phyloP scores from a whole-genome alignment of 2,113 vertebrate genomes.

The Mobula birostris region DNA sequence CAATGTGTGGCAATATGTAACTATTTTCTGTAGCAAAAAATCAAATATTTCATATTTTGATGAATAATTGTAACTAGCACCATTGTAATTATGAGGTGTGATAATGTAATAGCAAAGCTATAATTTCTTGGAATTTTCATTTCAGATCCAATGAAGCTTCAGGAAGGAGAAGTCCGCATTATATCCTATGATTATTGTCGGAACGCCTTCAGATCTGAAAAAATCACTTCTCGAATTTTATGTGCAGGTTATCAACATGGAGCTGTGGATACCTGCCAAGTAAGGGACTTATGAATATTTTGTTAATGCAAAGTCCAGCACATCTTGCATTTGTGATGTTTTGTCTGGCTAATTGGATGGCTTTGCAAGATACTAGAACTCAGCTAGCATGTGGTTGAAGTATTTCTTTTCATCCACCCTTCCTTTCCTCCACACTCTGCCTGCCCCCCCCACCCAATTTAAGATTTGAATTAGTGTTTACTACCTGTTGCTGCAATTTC shows the following conservation, averaged over 20 bases:
- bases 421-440: no score
- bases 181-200: slow-evolving; percentile 83
- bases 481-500: no score
- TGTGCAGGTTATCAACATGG: slow-evolving; percentile 88
- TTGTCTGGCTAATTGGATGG: no score
- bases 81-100: background rate
- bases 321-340: slow-evolving; percentile 42
- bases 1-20: no score
- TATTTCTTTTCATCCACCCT: no score
- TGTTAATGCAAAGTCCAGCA: slow-evolving; percentile 33
- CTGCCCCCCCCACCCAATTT: no score
- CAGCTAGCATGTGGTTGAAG: no score
- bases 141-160: slow-evolving; percentile 91
- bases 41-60: background rate
- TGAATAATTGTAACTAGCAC: no score
- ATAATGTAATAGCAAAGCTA: background rate
- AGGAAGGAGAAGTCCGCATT: slow-evolving; percentile 89
- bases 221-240: slow-evolving; percentile 87
- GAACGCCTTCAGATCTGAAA: slow-evolving; percentile 88
- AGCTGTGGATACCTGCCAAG: slow-evolving; percentile 72
- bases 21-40: background rate
- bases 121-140: slow-evolving; percentile 35
- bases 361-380: no score
- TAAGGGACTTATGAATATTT: slow-evolving; percentile 43
- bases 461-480: no score